These are phyloP conservation scores for Hoplostethus atlanticus DNA, from an alignment of 2,797 vertebrate species.

Conservation along the genomic window DNA sequence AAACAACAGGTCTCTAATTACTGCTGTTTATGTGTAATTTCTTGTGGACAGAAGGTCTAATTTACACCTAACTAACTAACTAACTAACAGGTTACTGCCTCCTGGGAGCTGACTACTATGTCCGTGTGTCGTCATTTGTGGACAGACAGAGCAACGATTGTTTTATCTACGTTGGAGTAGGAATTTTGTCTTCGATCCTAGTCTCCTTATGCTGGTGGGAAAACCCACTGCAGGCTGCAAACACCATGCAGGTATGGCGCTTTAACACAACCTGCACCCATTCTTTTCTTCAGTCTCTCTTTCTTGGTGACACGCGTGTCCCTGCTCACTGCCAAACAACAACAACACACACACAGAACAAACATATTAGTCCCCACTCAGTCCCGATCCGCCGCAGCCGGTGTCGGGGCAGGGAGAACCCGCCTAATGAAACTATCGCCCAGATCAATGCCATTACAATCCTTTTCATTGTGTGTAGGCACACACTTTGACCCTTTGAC, in stretches of 20 bases:
- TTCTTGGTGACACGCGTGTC: too few relatives aligned
- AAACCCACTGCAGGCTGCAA: slow-evolving; percentile 83
- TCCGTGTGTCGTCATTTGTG: slow-evolving; percentile 67
- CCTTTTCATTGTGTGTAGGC: too few relatives aligned
- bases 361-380: too few relatives aligned
- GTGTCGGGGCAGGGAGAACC: too few relatives aligned
- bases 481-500: too few relatives aligned
- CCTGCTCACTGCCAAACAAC: too few relatives aligned
- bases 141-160: neutral
- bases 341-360: too few relatives aligned
- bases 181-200: slow-evolving; percentile 79
- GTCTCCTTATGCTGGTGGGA: slow-evolving; percentile 88
- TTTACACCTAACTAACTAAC: neutral
- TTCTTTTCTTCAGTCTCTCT: too few relatives aligned
- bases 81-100: slow-evolving; percentile 79
- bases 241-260: slow-evolving; percentile 66
- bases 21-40: neutral
- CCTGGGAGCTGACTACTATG: slow-evolving; percentile 79
- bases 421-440: too few relatives aligned
- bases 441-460: too few relatives aligned
- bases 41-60: neutral
- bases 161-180: slow-evolving; percentile 74
- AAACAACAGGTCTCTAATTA: neutral
- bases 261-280: neutral
- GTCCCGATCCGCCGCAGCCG: too few relatives aligned